Evolutionary conservation across 1,140 invertebrate species (phyloP).

Genomic region (Pachypeltis micranthus): DNA sequence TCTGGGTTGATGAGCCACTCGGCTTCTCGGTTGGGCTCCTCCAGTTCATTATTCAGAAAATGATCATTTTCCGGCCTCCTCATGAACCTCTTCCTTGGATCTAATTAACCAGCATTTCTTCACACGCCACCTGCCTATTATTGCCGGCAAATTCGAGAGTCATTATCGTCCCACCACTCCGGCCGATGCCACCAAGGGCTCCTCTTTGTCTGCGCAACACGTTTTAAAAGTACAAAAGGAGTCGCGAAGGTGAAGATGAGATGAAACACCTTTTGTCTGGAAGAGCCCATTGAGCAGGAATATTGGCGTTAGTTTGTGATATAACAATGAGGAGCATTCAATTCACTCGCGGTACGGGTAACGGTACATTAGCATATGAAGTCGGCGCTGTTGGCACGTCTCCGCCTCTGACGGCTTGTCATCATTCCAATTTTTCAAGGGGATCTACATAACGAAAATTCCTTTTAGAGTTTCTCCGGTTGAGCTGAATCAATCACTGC

Average conservation of each 20-base stretch:
- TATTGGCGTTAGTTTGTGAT: not conserved
- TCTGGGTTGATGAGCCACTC: not conserved
- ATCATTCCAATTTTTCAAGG: not conserved
- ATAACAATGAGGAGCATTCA: not conserved
- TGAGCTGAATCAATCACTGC: too few species aligned
- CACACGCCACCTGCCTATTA: not conserved
- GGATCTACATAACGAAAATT: too few species aligned
- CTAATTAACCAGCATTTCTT: not conserved
- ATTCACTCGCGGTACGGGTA: not conserved
- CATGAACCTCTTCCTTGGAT: not conserved
- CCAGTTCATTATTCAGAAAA: not conserved
- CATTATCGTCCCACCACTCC: not conserved
- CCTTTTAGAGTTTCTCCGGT: too few species aligned
- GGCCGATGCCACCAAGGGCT: not conserved
- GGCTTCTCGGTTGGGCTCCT: not conserved
- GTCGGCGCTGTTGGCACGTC: not conserved
- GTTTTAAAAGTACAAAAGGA: not conserved
- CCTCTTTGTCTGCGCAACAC: not conserved
- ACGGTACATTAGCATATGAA: constrained; percentile 6
- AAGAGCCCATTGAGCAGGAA: not conserved
- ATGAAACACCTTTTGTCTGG: not conserved
- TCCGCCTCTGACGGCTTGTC: not conserved
- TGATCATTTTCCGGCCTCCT: not conserved
- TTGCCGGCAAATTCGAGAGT: not conserved
- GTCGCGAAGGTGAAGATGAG: not conserved